These are phyloP conservation scores for Drosophila repletoides DNA, from an alignment of 1,140 invertebrate genomes.

Conservation along the genomic window DNA sequence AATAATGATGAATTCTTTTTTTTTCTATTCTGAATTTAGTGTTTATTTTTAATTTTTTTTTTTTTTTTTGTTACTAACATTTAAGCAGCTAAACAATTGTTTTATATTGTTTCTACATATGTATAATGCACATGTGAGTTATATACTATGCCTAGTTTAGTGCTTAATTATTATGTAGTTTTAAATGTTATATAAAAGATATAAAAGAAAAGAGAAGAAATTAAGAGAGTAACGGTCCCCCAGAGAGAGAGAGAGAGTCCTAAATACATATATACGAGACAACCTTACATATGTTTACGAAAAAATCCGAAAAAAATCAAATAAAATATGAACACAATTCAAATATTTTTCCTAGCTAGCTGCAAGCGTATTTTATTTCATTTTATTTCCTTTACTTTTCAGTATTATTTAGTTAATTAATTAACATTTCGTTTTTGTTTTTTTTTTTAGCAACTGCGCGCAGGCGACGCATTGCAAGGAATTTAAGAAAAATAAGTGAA, in stretches of 20 bases:
- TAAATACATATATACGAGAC: conserved; percentile 32
- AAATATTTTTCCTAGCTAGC: conserved; percentile 21
- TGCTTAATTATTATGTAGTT: conserved; percentile 76
- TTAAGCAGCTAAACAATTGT: conserved; percentile 66
- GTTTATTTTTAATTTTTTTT: conserved; percentile 40
- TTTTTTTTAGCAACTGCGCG: conserved; percentile 31
- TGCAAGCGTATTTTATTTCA: conserved; percentile 36
- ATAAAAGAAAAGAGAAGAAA: not conserved
- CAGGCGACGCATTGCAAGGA: conserved; percentile 38
- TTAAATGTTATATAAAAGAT: conserved; percentile 67
- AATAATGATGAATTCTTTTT: conserved; percentile 38
- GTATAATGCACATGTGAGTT: conserved; percentile 52
- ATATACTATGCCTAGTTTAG: conserved; percentile 69
- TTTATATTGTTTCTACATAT: conserved; percentile 44
- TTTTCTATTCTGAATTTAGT: conserved; percentile 18
- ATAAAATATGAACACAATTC: conserved; percentile 59
- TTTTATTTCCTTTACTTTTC: not conserved
- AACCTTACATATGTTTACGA: conserved; percentile 46
- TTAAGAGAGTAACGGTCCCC: not conserved
- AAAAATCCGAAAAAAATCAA: conserved; percentile 46
- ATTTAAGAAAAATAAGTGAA: not conserved
- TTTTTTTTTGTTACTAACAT: conserved; percentile 65
- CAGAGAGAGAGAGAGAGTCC: conserved; percentile 18
- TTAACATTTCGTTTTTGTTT: no score
- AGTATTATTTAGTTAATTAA: no score